Evolutionary conservation across 2,888 invertebrate species (phyloP).

Genomic region (Pachymerium ferrugineum): DNA sequence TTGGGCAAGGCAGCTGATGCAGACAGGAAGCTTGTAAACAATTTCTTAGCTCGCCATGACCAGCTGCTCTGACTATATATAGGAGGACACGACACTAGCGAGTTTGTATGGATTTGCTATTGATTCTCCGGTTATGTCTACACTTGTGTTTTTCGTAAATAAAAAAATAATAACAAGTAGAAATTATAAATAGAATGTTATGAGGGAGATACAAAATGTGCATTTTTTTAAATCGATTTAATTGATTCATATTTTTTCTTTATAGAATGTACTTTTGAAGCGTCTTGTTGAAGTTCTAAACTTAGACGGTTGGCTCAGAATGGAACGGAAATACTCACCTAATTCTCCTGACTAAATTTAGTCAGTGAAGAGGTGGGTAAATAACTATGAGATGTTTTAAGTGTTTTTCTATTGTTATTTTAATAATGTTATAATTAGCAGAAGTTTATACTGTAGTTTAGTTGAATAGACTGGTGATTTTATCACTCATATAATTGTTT

Average conservation of each 20-base stretch:
- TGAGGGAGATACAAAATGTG: no score
- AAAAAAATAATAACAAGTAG: no score
- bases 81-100: slow-evolving; percentile 11
- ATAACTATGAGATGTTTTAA: neutral
- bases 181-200: no score
- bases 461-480: no score
- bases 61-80: slow-evolving; percentile 21
- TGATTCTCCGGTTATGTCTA: neutral
- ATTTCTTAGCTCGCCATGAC: slow-evolving; percentile 18
- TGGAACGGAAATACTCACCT: slow-evolving; percentile 1
- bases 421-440: neutral
- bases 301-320: neutral
- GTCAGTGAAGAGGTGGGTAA: neutral
- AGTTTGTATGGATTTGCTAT: slow-evolving; percentile 7
- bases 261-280: neutral
- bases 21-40: slow-evolving; percentile 21
- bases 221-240: neutral
- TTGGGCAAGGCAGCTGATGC: slow-evolving; percentile 21
- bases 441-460: no score
- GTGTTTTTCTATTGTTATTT: neutral
- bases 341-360: neutral
- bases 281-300: slow-evolving; percentile 1
- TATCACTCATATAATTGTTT: no score
- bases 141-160: no score
- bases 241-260: neutral